Evolutionary conservation across 30 jellyfish, hydroid and myxozoan genomes (phyloP), one percentile per base, ranked within the genome.

Genomic region (Hydractinia symbiolongicarpus): DNA sequence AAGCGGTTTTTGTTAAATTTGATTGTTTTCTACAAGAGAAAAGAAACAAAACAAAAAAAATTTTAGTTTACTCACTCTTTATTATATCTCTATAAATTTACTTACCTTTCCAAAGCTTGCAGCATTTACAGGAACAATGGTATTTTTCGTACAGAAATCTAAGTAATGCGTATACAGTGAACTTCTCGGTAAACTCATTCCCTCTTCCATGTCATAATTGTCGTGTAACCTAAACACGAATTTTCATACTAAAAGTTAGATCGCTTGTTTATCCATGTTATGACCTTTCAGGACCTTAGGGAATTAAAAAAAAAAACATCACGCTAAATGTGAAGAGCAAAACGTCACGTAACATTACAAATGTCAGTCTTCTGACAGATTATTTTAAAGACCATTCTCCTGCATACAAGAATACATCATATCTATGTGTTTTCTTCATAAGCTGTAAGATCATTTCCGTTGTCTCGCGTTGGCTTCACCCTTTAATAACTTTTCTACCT

Each of bases 81-180:
- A 20, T 68, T 13, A n/a, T 44, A 44, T 68, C 55, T 10, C 20
- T 20, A n/a, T 53, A 72, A 72, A 7, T 52, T 7, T 17, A 52
- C 72, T 72, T 81, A 91, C 98, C 98, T 93, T 93, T 79, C 98
- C 98, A 84, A 93, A 93, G 74, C 98, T 93, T 49, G 98, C 98
- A 4, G 98, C 98, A 78, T 93, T 93, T 13, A 93, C 95, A 13
- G 98, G 96, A 56, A 83, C 85, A 60, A 93, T 73, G 60, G 77
- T 56, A 64, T 66, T 83, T 67, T 86, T 86, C 64, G 85, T 90
- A 72, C 98, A 93, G 77, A 93, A 93, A 77, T 93, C 98, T 79
- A 93, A 74, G 76, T 93, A 93, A 61, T 93, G 98, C 53, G 84
- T 93, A 90, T 93, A 93, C 75, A 93, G 79, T 0, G 95, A 81